Evolutionary conservation across 2,888 invertebrate genomes (phyloP).

Genomic region (Trilocha varians): DNA sequence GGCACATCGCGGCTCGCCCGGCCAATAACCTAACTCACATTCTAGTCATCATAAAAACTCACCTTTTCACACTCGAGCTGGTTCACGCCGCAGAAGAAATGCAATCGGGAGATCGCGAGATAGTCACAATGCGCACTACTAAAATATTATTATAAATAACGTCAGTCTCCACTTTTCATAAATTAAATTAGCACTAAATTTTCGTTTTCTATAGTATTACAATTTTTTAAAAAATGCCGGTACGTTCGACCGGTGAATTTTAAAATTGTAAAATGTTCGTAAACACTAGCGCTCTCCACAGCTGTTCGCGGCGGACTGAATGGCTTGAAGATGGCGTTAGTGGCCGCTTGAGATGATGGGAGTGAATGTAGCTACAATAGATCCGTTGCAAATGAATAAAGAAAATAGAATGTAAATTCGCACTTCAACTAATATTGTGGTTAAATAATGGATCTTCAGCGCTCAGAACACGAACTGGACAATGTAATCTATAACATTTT

Average conservation of each 20-base stretch:
- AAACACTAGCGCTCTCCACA: constrained; percentile 39
- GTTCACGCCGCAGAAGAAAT: constrained; percentile 54
- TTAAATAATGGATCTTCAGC: background rate
- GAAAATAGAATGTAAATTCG: constrained; percentile 2
- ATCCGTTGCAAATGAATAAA: constrained; percentile 46
- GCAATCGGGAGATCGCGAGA: constrained; percentile 59
- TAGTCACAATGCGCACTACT: constrained; percentile 52
- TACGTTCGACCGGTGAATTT: constrained; percentile 35
- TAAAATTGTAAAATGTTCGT: constrained; percentile 24
- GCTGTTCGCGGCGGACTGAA: constrained; percentile 63
- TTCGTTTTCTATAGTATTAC: constrained; percentile 23
- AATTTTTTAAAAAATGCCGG: constrained; percentile 33
- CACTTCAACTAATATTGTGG: background rate
- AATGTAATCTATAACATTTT: too few relatives aligned
- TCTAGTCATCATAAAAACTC: constrained; percentile 47
- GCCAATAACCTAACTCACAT: constrained; percentile 32
- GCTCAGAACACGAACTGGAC: too few relatives aligned
- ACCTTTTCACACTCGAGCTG: constrained; percentile 63
- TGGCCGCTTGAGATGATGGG: constrained; percentile 40
- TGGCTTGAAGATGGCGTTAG: constrained; percentile 53
- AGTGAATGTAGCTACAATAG: constrained; percentile 48
- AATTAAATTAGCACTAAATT: constrained; percentile 50
- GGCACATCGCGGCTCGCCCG: constrained; percentile 31
- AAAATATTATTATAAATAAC: constrained; percentile 23
- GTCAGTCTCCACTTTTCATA: constrained; percentile 43